Evolutionary conservation across 2,888 invertebrate species (phyloP).

Genomic region (Agonopterix heracliana): DNA sequence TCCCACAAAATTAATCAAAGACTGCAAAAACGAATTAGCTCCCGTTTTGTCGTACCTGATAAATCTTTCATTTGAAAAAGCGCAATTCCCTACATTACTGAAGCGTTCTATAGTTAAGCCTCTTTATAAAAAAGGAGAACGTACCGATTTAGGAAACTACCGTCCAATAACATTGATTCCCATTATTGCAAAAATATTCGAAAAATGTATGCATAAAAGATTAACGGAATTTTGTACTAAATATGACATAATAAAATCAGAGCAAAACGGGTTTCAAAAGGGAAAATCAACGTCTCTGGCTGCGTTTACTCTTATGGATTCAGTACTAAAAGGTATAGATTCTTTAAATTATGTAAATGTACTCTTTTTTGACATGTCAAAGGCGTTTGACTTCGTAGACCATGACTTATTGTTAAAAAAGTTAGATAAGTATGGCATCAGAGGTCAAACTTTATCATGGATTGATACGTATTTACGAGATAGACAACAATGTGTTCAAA

Average conservation of each 20-base stretch:
- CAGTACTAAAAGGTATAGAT: too few species aligned
- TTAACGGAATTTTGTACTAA: not conserved
- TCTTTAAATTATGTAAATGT: too few species aligned
- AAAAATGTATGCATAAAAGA: not conserved
- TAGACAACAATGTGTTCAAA: too few species aligned
- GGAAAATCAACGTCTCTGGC: not conserved
- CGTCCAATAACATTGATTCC: not conserved
- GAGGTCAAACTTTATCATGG: too few species aligned
- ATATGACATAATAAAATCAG: not conserved
- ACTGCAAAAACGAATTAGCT: constrained; percentile 1
- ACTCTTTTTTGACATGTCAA: too few species aligned
- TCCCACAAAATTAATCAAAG: constrained; percentile 1
- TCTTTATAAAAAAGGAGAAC: too few species aligned
- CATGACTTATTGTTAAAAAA: too few species aligned
- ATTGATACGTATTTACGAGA: too few species aligned
- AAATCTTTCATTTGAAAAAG: constrained; percentile 1
- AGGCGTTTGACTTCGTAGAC: too few species aligned
- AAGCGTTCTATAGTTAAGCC: constrained; percentile 5
- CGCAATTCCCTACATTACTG: constrained; percentile 1
- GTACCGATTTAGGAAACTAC: not conserved
- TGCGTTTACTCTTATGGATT: too few species aligned
- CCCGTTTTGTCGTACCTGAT: constrained; percentile 1
- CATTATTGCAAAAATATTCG: not conserved
- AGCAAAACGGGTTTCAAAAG: not conserved
- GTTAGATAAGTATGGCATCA: too few species aligned